Evolutionary conservation across 2,797 vertebrate species (phyloP).

Genomic region (Psittacula derbiana): DNA sequence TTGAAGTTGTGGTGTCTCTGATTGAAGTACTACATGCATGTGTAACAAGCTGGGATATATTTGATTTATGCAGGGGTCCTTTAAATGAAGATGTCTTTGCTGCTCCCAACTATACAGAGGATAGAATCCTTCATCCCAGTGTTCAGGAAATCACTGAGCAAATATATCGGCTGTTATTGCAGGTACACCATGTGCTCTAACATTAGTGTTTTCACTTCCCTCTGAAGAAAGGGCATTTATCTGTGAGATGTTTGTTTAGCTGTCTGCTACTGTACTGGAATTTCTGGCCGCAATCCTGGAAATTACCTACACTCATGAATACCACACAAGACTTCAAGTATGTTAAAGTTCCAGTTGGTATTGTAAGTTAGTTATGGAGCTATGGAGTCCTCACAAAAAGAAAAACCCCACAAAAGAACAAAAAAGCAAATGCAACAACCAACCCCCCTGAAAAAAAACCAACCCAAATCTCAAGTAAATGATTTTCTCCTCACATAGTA

Average conservation of each 20-base stretch:
- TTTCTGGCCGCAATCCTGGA: neutral
- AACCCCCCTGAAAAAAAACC: neutral
- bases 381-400: neutral
- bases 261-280: neutral
- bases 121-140: conserved; percentile 81
- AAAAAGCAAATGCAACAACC: neutral
- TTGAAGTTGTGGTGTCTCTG: neutral
- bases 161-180: conserved; percentile 90
- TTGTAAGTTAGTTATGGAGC: neutral
- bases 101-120: conserved; percentile 71
- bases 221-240: neutral
- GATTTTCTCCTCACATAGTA: neutral
- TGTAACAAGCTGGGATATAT: neutral
- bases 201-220: neutral
- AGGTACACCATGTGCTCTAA: conserved; percentile 77
- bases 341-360: neutral
- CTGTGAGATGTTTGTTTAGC: neutral
- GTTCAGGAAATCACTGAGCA: conserved; percentile 92
- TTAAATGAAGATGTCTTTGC: conserved; percentile 95
- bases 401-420: neutral
- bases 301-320: neutral
- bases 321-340: neutral
- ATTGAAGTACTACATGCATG: neutral
- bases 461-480: neutral
- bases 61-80: conserved; percentile 82